phyloP scores from a whole-genome alignment of 2,797 vertebrate species.

The Paramormyrops hopkinsi region DNA sequence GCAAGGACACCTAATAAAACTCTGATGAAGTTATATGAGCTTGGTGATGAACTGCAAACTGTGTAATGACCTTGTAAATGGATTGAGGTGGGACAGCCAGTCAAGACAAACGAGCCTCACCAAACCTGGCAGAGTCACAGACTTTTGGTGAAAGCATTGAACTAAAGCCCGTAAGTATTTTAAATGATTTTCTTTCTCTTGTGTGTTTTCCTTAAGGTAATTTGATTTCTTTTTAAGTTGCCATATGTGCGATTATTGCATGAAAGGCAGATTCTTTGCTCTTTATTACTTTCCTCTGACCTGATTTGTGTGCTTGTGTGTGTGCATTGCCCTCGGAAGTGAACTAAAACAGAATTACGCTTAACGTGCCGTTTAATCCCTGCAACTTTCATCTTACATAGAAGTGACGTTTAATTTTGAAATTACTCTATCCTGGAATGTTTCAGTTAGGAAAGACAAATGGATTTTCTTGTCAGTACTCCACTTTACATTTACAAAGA shows the following conservation, averaged over 20 bases:
- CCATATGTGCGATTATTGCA: not conserved
- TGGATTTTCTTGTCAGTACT: not conserved
- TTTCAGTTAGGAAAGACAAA: constrained; percentile 1
- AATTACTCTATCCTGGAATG: not conserved
- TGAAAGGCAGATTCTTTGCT: not conserved
- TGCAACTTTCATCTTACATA: not conserved
- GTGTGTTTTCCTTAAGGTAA: not conserved
- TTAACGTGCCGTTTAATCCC: not conserved
- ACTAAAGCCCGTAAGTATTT: not conserved
- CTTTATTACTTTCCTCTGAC: not conserved
- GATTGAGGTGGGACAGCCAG: not conserved
- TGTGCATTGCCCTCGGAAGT: not conserved
- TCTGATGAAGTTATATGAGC: not conserved
- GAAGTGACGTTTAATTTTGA: not conserved
- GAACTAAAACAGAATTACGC: not conserved
- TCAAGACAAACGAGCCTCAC: not conserved
- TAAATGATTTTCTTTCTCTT: not conserved
- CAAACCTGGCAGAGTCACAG: not conserved
- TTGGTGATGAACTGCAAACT: not conserved
- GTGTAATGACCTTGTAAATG: not conserved
- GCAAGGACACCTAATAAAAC: not conserved
- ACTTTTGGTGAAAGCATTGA: not conserved
- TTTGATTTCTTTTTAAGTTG: not conserved
- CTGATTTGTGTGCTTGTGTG: not conserved
- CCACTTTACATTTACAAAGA: not conserved